Conservation (phyloP, 2,113 vertebrate genomes). For the Salvelinus alpinus region DNA sequence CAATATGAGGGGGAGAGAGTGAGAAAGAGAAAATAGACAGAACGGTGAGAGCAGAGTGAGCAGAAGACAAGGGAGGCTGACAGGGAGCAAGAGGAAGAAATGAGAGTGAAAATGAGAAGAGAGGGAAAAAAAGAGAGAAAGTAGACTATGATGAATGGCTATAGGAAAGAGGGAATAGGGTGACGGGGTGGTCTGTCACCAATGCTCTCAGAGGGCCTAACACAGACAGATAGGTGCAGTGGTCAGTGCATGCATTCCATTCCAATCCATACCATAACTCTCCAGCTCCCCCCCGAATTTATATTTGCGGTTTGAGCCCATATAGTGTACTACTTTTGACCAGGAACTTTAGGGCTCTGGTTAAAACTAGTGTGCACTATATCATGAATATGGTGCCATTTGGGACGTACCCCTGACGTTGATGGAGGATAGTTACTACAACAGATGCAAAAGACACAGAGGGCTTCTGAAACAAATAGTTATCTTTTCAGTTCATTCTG, state of each 20-base stretch:
- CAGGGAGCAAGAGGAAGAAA: background rate
- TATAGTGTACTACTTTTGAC: background rate
- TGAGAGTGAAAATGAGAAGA: background rate
- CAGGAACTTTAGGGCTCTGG: too few relatives aligned
- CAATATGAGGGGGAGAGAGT: background rate
- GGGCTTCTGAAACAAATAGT: too few relatives aligned
- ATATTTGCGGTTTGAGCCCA: slow-evolving; percentile 8
- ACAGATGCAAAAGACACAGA: background rate
- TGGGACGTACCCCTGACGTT: background rate
- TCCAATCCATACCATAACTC: slow-evolving; percentile 27
- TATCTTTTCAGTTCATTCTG: too few relatives aligned
- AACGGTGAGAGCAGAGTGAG: background rate
- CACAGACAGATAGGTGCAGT: slow-evolving; percentile 63
- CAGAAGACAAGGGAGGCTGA: background rate
- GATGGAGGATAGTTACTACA: background rate
- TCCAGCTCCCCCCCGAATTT: slow-evolving; percentile 15
- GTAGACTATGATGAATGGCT: slow-evolving; percentile 54
- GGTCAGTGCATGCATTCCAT: slow-evolving; percentile 20
- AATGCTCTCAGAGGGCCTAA: slow-evolving; percentile 46
- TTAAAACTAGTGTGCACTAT: too few relatives aligned
- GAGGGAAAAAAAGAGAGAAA: background rate
- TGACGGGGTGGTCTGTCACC: background rate
- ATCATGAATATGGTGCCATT: background rate
- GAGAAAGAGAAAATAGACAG: background rate
- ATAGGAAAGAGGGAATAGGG: slow-evolving; percentile 30